Percentiles rank a stretch among this genome's conserved stretches.
Conservation (phyloP, 1,140 invertebrate species). For the Chionoecetes opilio region DNA sequence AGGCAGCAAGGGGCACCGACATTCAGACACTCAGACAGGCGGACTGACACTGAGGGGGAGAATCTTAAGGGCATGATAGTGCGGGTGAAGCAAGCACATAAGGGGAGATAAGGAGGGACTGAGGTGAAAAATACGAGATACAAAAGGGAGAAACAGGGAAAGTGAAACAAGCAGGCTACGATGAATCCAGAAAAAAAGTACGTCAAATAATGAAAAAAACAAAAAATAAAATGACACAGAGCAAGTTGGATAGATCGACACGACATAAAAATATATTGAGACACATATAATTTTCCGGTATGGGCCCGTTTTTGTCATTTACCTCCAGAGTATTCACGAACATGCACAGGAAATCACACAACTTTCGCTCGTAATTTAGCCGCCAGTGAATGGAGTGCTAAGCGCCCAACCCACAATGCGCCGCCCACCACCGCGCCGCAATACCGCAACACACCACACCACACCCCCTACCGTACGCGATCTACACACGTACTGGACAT, state of each 20-base stretch:
- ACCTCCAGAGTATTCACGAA: conserved; percentile 58
- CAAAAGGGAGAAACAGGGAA: not conserved
- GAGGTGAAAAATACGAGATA: not conserved
- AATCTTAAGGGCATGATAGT: not conserved
- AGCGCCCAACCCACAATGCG: not conserved
- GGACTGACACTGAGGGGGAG: no score
- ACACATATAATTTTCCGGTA: conserved; percentile 56
- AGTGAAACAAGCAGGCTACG: not conserved
- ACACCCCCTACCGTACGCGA: not conserved
- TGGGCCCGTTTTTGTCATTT: conserved; percentile 51
- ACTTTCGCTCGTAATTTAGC: conserved; percentile 61
- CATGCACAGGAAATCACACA: conserved; percentile 66
- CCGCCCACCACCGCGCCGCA: conserved; percentile 3
- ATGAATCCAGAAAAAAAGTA: conserved; percentile 14
- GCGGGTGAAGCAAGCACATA: not conserved
- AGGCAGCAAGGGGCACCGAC: not conserved
- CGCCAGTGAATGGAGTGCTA: conserved; percentile 52
- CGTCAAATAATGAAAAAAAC: conserved; percentile 34
- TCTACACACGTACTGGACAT: not conserved
- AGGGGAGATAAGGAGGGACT: not conserved
- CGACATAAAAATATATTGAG: conserved; percentile 62
- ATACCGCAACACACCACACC: not conserved
- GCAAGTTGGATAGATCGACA: conserved; percentile 22
- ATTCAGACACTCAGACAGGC: not conserved
- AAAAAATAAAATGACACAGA: not conserved